Evolutionary conservation across 2,888 invertebrate genomes (phyloP), one percentile per base, ranked within the genome.

Genomic region (Drosophila dives): DNA sequence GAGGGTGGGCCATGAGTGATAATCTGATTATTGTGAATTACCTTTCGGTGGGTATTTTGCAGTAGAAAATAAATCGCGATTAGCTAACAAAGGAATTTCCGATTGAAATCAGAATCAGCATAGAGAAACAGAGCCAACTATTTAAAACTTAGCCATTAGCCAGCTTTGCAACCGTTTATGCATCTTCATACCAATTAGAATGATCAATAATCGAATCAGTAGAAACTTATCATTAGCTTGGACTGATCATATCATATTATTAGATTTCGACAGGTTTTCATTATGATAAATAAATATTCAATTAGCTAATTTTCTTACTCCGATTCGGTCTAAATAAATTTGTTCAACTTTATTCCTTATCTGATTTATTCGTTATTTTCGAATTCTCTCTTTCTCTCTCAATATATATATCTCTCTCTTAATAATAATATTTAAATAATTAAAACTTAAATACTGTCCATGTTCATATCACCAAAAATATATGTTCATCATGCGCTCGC

Each of bases 21-120:
- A 86, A 86, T 89, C 89, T 66, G 90, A 89, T 90, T 86, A 86
- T 72, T 64, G 66, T 54, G 58, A 48, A 68, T 58, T 69, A 66
- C 80, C 60, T 48, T 64, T 60, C 36, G 32, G 58, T 65, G n/a
- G 38, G 33, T 33, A 58, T 40, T 60, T 38, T 23, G 33, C 34
- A 34, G 5, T 3, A 11, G 11, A 11, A 17, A 34, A 54, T 20
- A 55, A 62, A 53, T 56, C 15, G 56, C 58, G 74, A 51, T 65
- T 63, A 72, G 53, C 48, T 45, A 49, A 20, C 32, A 55, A 58
- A 63, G 63, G 82, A 61, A 81, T 73, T 78, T 58, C 51, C 54
- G 60, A 61, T 49, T 63, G 53, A 56, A 74, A 64, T 54, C 61
- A 50, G 63, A 60, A 68, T 75, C 50, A 10, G 32, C 38, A 59